Conservation (phyloP, 2,113 vertebrate genomes). For the Poecile atricapillus region DNA sequence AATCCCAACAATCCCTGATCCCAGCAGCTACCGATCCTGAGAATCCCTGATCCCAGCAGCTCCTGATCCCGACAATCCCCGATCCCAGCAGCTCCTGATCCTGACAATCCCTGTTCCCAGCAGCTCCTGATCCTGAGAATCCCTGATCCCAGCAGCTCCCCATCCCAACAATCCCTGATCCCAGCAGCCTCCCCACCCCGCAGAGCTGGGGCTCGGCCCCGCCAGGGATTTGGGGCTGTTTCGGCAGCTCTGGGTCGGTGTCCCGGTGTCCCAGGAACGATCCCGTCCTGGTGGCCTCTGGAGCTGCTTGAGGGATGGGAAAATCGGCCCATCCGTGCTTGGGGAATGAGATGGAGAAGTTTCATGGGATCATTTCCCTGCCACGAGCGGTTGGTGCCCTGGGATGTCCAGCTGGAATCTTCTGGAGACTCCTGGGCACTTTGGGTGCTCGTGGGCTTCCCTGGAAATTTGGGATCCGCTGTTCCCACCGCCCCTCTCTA, state of each 20-base stretch:
- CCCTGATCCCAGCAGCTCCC: fast-evolving
- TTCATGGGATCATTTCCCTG: fast-evolving
- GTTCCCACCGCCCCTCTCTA: not conserved
- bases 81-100: not conserved
- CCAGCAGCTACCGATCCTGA: not conserved
- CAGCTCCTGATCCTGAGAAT: fast-evolving
- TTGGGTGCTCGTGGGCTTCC: not conserved
- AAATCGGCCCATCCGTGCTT: not conserved
- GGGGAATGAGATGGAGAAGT: not conserved
- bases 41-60: not conserved
- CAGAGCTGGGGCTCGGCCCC: fast-evolving
- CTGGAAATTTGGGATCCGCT: not conserved
- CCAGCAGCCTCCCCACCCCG: not conserved
- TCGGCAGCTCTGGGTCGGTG: not conserved
- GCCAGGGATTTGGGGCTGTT: not conserved
- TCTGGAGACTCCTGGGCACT: not conserved
- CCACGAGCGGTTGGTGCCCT: not conserved
- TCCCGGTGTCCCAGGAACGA: fast-evolving
- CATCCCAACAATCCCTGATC: not conserved
- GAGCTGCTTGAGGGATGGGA: not conserved
- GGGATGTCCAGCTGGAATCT: not conserved
- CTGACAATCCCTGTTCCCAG: fast-evolving
- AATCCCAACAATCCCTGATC: not conserved
- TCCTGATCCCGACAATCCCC: not conserved
- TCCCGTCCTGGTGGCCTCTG: not conserved